phyloP scores from a whole-genome alignment of 2,797 vertebrate species.

The Linurgus olivaceus region DNA sequence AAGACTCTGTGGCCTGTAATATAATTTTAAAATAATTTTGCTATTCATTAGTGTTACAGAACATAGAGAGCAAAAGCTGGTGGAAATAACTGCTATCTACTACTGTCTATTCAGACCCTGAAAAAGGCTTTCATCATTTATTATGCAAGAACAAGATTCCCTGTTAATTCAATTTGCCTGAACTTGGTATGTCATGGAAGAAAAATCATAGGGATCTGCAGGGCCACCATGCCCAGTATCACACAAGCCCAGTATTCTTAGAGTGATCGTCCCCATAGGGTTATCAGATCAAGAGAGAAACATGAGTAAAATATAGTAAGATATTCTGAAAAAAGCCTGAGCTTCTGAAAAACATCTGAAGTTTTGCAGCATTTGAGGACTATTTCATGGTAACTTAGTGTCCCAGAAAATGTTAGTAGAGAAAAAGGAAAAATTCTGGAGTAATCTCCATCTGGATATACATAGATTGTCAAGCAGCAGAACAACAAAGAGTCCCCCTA shows the following conservation, averaged over 20 bases:
- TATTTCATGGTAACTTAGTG: neutral
- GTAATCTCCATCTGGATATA: neutral
- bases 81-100: neutral
- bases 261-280: accelerated
- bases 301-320: neutral
- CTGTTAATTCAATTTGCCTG: neutral
- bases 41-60: neutral
- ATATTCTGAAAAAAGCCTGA: neutral
- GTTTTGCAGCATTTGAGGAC: neutral
- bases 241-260: neutral
- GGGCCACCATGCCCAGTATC: neutral
- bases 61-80: neutral
- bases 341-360: neutral
- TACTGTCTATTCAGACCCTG: neutral
- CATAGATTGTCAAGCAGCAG: neutral
- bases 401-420: neutral
- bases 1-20: neutral
- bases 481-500: neutral
- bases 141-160: neutral
- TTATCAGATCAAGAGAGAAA: neutral
- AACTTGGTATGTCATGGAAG: neutral
- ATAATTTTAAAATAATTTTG: neutral
- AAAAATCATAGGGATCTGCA: neutral
- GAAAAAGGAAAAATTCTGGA: neutral
- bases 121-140: constrained; percentile 8